phyloP scores from a whole-genome alignment of 2,113 vertebrate genomes.

The Ramphastos sulfuratus region DNA sequence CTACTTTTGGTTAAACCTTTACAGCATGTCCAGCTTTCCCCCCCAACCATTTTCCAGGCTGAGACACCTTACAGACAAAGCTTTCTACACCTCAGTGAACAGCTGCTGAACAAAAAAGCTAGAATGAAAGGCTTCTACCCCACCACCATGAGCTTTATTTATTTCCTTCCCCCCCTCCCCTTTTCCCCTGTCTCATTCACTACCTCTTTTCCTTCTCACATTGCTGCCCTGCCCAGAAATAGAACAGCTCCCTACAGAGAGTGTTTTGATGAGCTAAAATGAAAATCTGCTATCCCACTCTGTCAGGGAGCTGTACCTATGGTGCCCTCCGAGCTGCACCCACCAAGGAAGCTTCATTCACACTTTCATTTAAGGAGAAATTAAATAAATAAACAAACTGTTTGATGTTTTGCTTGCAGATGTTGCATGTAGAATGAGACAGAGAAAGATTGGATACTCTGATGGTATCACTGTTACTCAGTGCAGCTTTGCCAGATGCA shows the following conservation, averaged over 20 bases:
- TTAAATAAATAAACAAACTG: not conserved
- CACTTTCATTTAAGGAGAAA: not conserved
- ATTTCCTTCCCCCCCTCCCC: not conserved
- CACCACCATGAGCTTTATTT: slow-evolving; percentile 16
- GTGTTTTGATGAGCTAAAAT: slow-evolving; percentile 21
- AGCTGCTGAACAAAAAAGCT: slow-evolving; percentile 57
- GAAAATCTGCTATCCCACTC: not conserved
- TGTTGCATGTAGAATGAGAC: not conserved
- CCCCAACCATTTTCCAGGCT: slow-evolving; percentile 10
- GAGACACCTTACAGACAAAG: slow-evolving; percentile 27
- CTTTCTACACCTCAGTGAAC: slow-evolving; percentile 63
- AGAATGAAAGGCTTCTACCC: not conserved
- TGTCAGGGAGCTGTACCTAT: not conserved
- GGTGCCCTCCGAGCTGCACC: slow-evolving; percentile 22
- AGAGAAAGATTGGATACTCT: not conserved
- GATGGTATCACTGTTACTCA: not conserved
- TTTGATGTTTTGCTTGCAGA: not conserved
- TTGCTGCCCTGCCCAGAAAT: slow-evolving; percentile 34
- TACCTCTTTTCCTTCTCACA: slow-evolving; percentile 32
- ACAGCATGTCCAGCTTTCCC: slow-evolving; percentile 7
- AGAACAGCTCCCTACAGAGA: not conserved
- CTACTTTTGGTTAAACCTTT: slow-evolving; percentile 49
- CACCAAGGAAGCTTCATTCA: slow-evolving; percentile 33
- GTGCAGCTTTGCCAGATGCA: not conserved
- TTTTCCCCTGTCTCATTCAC: not conserved